phyloP scores from a whole-genome alignment of 2,113 vertebrate species.

The Himantopus leucocephalus region DNA sequence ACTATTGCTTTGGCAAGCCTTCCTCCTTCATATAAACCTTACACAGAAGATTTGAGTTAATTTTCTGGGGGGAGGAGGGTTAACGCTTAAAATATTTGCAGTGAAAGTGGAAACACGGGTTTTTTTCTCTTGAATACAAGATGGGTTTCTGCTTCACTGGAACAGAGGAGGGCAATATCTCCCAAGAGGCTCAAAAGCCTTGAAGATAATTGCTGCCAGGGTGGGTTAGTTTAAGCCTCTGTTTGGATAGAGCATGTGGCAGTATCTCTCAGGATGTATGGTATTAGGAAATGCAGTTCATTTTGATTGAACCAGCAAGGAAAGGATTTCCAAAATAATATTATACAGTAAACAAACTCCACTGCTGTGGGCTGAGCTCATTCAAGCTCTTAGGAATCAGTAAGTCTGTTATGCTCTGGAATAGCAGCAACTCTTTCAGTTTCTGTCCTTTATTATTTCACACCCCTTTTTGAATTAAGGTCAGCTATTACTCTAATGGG shows the following conservation, averaged over 20 bases:
- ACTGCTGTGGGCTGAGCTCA: neutral
- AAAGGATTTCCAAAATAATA: slow-evolving; percentile 46
- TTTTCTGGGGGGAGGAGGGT: fast-evolving
- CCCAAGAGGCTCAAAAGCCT: neutral
- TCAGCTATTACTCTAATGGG: neutral
- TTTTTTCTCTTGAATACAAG: neutral
- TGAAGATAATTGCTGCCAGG: slow-evolving; percentile 4
- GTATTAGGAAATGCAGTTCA: slow-evolving; percentile 34
- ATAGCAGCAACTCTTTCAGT: neutral
- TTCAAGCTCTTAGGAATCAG: neutral
- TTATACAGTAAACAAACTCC: neutral
- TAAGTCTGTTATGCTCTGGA: neutral
- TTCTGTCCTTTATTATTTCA: slow-evolving; percentile 3
- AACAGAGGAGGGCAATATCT: neutral
- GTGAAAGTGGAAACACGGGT: neutral
- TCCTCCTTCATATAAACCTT: neutral
- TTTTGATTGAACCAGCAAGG: slow-evolving; percentile 35
- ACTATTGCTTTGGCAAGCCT: neutral
- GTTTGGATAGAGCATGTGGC: neutral
- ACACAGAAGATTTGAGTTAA: neutral
- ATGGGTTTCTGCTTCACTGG: neutral
- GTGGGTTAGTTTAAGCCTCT: neutral
- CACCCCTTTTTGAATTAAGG: neutral
- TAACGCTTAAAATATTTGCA: neutral
- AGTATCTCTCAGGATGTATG: slow-evolving; percentile 30